These are phyloP conservation scores for Chloroclystis v-ata DNA, from an alignment of 2,888 invertebrate species.

Conservation along the genomic window DNA sequence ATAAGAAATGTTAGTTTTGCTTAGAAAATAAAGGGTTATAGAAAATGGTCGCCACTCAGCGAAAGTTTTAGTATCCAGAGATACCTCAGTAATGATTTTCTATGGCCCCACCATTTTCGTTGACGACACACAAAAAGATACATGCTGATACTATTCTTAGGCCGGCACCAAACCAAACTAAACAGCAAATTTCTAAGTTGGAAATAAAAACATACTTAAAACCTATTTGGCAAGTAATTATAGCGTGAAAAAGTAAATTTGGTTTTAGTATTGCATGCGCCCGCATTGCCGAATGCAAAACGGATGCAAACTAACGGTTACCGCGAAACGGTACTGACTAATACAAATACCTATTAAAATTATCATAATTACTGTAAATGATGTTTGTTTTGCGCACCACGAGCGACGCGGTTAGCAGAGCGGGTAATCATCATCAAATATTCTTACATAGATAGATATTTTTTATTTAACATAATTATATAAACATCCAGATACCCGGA, in stretches of 20 bases:
- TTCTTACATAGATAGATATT: too few relatives aligned
- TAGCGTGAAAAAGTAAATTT: conserved; percentile 14
- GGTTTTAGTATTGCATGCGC: conserved; percentile 17
- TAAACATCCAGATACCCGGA: too few relatives aligned
- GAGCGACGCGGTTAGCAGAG: conserved; percentile 6
- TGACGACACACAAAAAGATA: too few relatives aligned
- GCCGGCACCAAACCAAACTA: too few relatives aligned
- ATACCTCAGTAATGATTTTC: too few relatives aligned
- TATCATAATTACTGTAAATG: conserved; percentile 24
- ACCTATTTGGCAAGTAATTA: conserved; percentile 12
- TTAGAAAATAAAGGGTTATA: too few relatives aligned
- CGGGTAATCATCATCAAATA: not conserved
- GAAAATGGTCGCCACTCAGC: too few relatives aligned
- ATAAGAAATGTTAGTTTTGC: too few relatives aligned
- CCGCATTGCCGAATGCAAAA: conserved; percentile 27
- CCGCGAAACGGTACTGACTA: conserved; percentile 23
- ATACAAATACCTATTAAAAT: conserved; percentile 27
- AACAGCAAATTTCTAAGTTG: not conserved
- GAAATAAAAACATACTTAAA: not conserved
- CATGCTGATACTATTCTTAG: too few relatives aligned
- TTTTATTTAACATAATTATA: too few relatives aligned
- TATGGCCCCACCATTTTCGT: too few relatives aligned
- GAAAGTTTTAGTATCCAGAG: too few relatives aligned
- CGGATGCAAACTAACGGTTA: conserved; percentile 27
- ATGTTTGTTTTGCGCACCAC: not conserved